A percentile compares a stretch with the other conserved stretches of the same genome.
Conservation (phyloP, 2,113 vertebrate genomes). For the Corythornis cristatus region DNA sequence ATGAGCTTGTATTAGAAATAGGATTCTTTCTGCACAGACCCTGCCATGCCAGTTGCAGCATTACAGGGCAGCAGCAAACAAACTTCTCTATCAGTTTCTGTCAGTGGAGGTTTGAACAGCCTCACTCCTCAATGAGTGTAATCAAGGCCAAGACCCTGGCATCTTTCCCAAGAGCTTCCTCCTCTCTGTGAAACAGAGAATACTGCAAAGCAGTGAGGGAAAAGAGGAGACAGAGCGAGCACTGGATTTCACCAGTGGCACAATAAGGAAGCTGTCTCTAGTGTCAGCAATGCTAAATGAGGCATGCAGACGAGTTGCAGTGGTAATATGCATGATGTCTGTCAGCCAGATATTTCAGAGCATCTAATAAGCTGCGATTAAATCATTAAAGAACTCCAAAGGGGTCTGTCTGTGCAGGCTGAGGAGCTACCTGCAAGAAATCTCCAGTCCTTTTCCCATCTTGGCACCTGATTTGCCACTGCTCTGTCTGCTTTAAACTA, state of each 20-base stretch:
- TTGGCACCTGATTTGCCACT: neutral
- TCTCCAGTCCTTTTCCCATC: neutral
- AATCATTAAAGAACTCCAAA: slow-evolving; percentile 44
- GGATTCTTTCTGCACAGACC: slow-evolving; percentile 28
- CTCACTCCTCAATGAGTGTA: neutral
- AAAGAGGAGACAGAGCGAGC: neutral
- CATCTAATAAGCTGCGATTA: slow-evolving; percentile 36
- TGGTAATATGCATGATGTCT: slow-evolving; percentile 2
- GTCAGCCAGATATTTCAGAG: slow-evolving; percentile 24
- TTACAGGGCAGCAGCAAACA: neutral
- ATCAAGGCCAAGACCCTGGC: slow-evolving; percentile 22
- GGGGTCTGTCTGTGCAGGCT: neutral
- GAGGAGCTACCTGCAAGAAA: neutral
- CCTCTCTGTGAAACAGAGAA: neutral
- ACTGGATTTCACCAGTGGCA: neutral
- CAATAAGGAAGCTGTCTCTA: slow-evolving; percentile 7
- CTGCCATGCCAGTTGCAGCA: neutral
- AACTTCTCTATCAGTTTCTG: slow-evolving; percentile 18
- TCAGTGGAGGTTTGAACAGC: neutral
- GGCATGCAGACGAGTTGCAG: neutral
- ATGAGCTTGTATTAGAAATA: slow-evolving; percentile 70
- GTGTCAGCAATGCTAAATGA: neutral
- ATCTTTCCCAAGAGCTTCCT: neutral
- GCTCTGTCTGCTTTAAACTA: neutral
- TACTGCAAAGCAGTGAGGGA: slow-evolving; percentile 4